A percentile compares a stretch with the other conserved stretches of the same genome.
phyloP scores from a whole-genome alignment of 2,113 vertebrate species.

The Eurypyga helias region DNA sequence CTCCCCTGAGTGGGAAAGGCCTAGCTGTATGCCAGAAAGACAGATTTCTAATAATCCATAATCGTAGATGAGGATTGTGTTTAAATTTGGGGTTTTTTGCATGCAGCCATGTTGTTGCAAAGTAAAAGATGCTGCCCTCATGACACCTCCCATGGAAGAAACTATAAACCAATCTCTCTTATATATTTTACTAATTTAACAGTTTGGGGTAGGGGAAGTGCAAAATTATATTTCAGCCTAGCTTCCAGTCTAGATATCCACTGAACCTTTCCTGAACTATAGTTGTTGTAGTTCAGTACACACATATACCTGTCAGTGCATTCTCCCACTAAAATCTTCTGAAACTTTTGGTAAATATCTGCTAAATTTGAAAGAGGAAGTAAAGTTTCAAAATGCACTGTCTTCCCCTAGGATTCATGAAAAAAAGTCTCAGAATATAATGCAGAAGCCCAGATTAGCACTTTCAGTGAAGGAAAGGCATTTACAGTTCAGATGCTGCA shows the following conservation, averaged over 20 bases:
- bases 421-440: background rate
- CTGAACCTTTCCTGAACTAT: background rate
- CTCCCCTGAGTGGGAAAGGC: background rate
- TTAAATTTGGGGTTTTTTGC: background rate
- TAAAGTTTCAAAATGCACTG: background rate
- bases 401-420: background rate
- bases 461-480: background rate
- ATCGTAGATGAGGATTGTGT: background rate
- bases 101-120: background rate
- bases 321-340: background rate
- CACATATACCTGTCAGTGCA: background rate
- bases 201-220: accelerated
- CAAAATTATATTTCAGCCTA: background rate
- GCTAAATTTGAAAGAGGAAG: background rate
- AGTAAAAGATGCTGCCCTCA: background rate
- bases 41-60: background rate
- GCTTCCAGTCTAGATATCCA: background rate
- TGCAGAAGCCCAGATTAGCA: accelerated
- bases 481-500: background rate
- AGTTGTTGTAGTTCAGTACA: no score
- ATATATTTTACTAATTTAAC: background rate
- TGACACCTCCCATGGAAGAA: background rate
- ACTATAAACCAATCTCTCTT: background rate
- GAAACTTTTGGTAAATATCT: background rate
- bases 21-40: background rate